Conservation (phyloP, 2,797 vertebrate genomes). For the Agapornis canus region DNA sequence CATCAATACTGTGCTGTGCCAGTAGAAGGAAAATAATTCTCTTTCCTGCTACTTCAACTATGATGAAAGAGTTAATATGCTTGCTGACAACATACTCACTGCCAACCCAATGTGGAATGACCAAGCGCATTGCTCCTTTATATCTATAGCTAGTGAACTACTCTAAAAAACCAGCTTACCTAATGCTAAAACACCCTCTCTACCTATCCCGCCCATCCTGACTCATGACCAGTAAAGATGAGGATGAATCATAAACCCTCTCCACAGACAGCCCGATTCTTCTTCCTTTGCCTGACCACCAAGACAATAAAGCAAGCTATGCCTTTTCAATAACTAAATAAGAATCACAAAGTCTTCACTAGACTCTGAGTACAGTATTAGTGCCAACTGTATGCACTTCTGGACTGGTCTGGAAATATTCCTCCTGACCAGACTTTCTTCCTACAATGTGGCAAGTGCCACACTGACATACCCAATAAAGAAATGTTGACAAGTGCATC, state of each 20-base stretch:
- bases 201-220: not conserved
- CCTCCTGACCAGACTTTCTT: not conserved
- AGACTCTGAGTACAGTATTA: not conserved
- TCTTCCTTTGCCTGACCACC: not conserved
- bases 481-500: not conserved
- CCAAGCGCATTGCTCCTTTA: not conserved
- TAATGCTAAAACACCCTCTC: not conserved
- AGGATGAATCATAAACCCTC: not conserved
- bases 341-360: not conserved
- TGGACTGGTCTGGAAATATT: not conserved
- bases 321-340: not conserved
- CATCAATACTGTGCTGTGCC: not conserved
- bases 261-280: not conserved
- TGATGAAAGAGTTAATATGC: not conserved
- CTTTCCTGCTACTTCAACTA: not conserved
- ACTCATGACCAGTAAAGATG: not conserved
- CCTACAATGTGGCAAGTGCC: not conserved
- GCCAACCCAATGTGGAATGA: not conserved
- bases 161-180: not conserved
- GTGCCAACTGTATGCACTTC: not conserved
- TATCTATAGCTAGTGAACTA: not conserved
- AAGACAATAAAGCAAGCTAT: not conserved
- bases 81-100: not conserved
- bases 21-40: not conserved
- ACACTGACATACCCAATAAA: not conserved